Evolutionary conservation across 92 coral and sea anemone species (phyloP).

Genomic region (Zoanthus gigantus): DNA sequence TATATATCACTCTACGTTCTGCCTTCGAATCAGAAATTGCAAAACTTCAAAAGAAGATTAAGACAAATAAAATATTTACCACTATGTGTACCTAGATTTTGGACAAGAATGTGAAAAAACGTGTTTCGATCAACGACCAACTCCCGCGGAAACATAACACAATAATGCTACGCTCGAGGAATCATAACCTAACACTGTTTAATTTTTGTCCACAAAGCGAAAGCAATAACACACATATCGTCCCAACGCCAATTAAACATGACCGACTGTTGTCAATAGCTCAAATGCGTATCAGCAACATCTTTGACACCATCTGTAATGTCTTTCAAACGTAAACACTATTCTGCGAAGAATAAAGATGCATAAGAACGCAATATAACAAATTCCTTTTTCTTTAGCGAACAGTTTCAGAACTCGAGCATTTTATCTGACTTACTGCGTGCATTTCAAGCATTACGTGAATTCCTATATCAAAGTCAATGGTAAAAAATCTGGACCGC

Average conservation of each 20-base stretch:
- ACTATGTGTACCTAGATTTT: background rate
- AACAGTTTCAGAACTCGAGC: background rate
- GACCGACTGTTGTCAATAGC: background rate
- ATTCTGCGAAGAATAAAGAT: background rate
- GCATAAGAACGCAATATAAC: background rate
- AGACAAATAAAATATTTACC: background rate
- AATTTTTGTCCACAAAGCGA: background rate
- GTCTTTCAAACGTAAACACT: background rate
- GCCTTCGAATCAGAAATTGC: background rate
- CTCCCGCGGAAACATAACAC: background rate
- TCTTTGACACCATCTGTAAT: constrained; percentile 18
- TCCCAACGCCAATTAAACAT: background rate
- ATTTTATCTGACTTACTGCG: background rate
- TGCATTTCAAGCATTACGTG: constrained; percentile 23
- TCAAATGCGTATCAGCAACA: constrained; percentile 21
- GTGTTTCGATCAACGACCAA: background rate
- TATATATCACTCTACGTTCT: background rate
- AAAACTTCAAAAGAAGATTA: background rate
- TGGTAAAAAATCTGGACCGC: constrained; percentile 25
- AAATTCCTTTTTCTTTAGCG: background rate
- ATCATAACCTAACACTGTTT: background rate
- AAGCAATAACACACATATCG: background rate
- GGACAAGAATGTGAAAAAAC: background rate
- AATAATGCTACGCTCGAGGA: constrained; percentile 10
- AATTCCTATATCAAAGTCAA: constrained; percentile 8